phyloP scores from a whole-genome alignment of 2,797 vertebrate genomes.

The Melanotaenia pygmaea region DNA sequence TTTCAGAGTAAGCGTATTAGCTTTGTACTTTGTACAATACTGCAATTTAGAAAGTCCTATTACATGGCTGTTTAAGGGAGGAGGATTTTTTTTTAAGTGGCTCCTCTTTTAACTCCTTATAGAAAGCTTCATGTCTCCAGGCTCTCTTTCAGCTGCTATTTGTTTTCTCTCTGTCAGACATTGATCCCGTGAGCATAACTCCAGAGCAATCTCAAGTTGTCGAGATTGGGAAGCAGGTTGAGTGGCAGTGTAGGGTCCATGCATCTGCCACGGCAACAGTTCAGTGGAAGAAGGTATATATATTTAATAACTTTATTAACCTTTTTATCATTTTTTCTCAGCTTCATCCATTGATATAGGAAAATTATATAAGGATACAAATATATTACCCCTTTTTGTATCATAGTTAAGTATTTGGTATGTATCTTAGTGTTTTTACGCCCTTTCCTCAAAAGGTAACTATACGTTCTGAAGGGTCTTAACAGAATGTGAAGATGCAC shows the following conservation, averaged over 20 bases:
- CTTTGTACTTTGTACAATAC: conserved; percentile 38
- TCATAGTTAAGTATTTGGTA: background rate
- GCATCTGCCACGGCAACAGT: conserved; percentile 56
- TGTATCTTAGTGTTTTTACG: background rate
- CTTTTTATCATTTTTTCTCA: background rate
- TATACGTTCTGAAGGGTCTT: background rate
- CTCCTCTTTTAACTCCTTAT: conserved; percentile 8
- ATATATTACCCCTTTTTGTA: background rate
- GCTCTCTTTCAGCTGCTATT: background rate
- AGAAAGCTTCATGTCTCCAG: background rate
- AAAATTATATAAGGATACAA: background rate
- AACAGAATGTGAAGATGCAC: background rate
- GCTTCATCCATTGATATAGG: background rate
- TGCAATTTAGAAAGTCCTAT: conserved; percentile 28
- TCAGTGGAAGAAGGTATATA: conserved; percentile 75
- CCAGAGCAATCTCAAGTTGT: conserved; percentile 51
- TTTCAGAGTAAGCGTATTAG: conserved; percentile 56
- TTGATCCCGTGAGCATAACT: conserved; percentile 69
- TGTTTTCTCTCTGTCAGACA: conserved; percentile 59
- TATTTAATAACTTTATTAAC: background rate
- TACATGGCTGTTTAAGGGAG: conserved; percentile 39
- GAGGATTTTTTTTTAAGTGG: conserved; percentile 13
- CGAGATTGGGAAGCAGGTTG: conserved; percentile 65
- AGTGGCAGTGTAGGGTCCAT: conserved; percentile 77
- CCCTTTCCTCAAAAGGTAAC: background rate